phyloP scores from a whole-genome alignment of 2,113 vertebrate genomes.

The Crotalus horridus region DNA sequence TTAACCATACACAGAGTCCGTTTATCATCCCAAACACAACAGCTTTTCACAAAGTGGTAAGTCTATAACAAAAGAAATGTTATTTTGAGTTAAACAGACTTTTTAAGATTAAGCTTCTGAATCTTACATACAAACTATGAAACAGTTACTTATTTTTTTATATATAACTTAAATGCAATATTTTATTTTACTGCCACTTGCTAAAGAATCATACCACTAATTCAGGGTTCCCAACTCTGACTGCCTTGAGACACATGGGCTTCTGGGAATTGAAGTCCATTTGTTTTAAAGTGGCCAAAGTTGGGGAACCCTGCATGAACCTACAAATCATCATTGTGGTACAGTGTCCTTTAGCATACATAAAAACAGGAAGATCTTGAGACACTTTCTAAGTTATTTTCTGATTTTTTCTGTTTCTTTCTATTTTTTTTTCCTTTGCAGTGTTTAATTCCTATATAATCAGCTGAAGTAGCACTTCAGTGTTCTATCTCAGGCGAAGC shows the following conservation, averaged over 20 bases:
- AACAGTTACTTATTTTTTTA: not conserved
- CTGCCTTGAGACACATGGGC: too few relatives aligned
- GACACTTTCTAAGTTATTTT: conserved; percentile 63
- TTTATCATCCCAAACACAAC: not conserved
- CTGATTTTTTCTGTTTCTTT: conserved; percentile 21
- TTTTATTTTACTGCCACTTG: conserved; percentile 58
- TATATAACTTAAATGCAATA: conserved; percentile 57
- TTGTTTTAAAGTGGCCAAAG: not conserved
- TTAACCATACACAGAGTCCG: not conserved
- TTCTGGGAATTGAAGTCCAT: not conserved
- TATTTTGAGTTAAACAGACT: not conserved
- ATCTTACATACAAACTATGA: not conserved
- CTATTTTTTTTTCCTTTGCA: conserved; percentile 33
- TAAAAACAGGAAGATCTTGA: conserved; percentile 51
- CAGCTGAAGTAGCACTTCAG: conserved; percentile 43
- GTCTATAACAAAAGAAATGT: not conserved
- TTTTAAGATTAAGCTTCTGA: not conserved
- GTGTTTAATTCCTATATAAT: conserved; percentile 43
- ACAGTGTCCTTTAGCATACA: conserved; percentile 66
- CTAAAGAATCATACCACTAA: conserved; percentile 63
- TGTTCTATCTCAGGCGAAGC: conserved; percentile 33
- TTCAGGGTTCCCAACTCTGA: not conserved
- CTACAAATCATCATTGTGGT: conserved; percentile 64
- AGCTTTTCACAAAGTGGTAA: not conserved
- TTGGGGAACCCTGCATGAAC: not conserved